These are phyloP conservation scores for Cossypha polioptera DNA, from an alignment of 2,797 vertebrate genomes.

Conservation along the genomic window DNA sequence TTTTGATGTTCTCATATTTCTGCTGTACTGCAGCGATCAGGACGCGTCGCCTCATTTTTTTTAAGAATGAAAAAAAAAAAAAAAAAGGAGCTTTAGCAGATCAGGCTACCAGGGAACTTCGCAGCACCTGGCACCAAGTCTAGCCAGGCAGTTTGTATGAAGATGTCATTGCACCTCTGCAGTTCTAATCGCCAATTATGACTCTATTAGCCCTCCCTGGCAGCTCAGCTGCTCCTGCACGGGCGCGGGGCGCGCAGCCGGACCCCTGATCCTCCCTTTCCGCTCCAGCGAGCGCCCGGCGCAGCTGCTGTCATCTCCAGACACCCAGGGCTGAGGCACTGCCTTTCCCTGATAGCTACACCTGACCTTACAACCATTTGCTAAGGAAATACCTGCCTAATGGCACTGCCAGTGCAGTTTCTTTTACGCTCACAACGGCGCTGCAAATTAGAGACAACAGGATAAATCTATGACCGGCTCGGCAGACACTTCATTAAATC, in stretches of 20 bases:
- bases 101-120: neutral
- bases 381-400: slow-evolving; percentile 84
- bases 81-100: neutral
- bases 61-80: slow-evolving; percentile 6
- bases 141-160: slow-evolving; percentile 80
- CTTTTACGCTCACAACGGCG: slow-evolving; percentile 68
- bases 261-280: slow-evolving; percentile 89
- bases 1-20: slow-evolving; percentile 3
- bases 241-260: slow-evolving; percentile 79
- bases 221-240: slow-evolving; percentile 92
- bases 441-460: slow-evolving; percentile 82
- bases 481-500: slow-evolving; percentile 98
- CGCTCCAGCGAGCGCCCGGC: slow-evolving; percentile 77
- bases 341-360: slow-evolving; percentile 80
- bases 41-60: neutral
- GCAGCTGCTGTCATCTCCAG: slow-evolving; percentile 81
- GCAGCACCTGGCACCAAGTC: slow-evolving; percentile 70
- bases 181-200: slow-evolving; percentile 98
- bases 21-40: neutral
- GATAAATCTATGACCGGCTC: slow-evolving; percentile 87
- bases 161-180: slow-evolving; percentile 88
- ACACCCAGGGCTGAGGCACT: slow-evolving; percentile 69
- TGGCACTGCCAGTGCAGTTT: slow-evolving; percentile 73
- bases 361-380: slow-evolving; percentile 89
- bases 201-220: slow-evolving; percentile 95